These are phyloP conservation scores for Ahaetulla prasina DNA, from an alignment of 2,113 vertebrate genomes.

Conservation along the genomic window DNA sequence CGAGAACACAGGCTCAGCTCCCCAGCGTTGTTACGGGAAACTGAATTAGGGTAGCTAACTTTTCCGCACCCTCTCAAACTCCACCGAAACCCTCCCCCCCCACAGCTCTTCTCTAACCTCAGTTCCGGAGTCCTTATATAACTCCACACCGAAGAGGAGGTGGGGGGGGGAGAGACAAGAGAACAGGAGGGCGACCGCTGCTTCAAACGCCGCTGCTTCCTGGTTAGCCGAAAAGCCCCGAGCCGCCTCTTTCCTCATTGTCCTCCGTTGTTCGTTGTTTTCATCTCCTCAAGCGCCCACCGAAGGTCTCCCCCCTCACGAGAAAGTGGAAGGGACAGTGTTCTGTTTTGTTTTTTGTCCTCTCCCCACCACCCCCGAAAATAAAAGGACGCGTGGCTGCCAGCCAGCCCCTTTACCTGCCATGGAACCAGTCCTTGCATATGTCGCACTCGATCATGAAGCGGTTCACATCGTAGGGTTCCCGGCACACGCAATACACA, in stretches of 20 bases:
- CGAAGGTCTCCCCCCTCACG: neutral
- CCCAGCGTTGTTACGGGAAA: neutral
- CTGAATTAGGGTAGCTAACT: neutral
- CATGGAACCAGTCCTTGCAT: conserved; percentile 98
- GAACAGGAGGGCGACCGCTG: neutral
- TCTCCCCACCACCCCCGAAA: neutral
- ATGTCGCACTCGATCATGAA: conserved; percentile 98
- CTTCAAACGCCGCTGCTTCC: conserved; percentile 12
- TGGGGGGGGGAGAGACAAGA: neutral
- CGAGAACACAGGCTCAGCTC: no score
- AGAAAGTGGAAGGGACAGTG: neutral
- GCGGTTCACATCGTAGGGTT: conserved; percentile 94
- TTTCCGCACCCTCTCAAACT: neutral
- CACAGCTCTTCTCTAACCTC: neutral
- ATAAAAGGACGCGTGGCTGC: neutral
- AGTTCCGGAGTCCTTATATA: conserved; percentile 2
- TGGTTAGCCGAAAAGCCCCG: neutral
- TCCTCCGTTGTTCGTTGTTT: neutral
- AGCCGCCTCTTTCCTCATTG: conserved; percentile 27
- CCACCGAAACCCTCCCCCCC: neutral
- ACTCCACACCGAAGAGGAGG: neutral
- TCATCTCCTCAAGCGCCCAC: neutral
- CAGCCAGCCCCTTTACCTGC: conserved; percentile 76
- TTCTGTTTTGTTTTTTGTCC: neutral
- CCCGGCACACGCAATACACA: conserved; percentile 96